Percentiles rank a stretch among this genome's conserved stretches.
These are phyloP conservation scores for Aquatica leii DNA, from an alignment of 2,888 invertebrate genomes.

Conservation along the genomic window DNA sequence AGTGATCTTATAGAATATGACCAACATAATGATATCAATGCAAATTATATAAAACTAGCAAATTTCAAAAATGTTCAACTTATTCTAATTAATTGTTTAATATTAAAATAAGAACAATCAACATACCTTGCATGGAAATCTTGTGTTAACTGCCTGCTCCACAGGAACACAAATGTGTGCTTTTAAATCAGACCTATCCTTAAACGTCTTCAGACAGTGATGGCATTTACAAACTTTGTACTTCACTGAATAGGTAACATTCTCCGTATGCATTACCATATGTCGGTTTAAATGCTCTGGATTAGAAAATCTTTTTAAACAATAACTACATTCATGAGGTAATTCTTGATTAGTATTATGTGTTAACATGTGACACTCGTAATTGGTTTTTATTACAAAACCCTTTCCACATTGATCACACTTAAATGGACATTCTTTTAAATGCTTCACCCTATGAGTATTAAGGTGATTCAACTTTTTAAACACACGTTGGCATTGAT, in stretches of 20 bases:
- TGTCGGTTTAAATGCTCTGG: constrained; percentile 52
- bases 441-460: constrained; percentile 50
- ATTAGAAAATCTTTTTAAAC: constrained; percentile 51
- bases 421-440: constrained; percentile 52
- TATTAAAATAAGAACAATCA: too few relatives aligned
- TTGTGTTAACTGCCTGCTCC: constrained; percentile 37
- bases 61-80: too few relatives aligned
- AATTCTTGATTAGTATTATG: constrained; percentile 47
- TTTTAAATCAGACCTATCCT: constrained; percentile 44
- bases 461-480: constrained; percentile 51
- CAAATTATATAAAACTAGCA: too few relatives aligned
- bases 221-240: constrained; percentile 49
- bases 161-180: constrained; percentile 47
- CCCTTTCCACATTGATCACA: constrained; percentile 51
- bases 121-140: constrained; percentile 45
- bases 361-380: constrained; percentile 51
- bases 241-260: constrained; percentile 49
- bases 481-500: constrained; percentile 51
- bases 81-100: too few relatives aligned
- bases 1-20: too few relatives aligned
- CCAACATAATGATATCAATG: too few relatives aligned
- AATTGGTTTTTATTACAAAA: constrained; percentile 52
- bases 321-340: constrained; percentile 50
- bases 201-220: constrained; percentile 49
- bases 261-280: constrained; percentile 51